phyloP scores from a whole-genome alignment of 1,140 invertebrate species.

The Tetragnatha versicolor region DNA sequence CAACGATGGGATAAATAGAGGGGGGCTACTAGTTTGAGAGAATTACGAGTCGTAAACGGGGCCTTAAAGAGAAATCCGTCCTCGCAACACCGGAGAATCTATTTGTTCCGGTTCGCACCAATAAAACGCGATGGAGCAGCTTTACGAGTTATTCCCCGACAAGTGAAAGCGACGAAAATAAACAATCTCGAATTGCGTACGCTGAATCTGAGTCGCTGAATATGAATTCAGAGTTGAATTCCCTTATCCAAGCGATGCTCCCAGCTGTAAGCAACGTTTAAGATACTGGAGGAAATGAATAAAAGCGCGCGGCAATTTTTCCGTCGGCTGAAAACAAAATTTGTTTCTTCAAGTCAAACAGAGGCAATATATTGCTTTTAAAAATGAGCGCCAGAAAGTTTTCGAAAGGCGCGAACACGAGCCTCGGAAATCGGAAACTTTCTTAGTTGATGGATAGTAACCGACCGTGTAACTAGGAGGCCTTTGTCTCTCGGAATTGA shows the following conservation, averaged over 20 bases:
- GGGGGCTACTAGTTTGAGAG: too few relatives aligned
- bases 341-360: slow-evolving; percentile 35
- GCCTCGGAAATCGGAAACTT: background rate
- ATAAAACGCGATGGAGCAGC: too few relatives aligned
- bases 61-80: too few relatives aligned
- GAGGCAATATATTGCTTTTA: slow-evolving; percentile 32
- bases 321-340: background rate
- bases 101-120: too few relatives aligned
- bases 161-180: slow-evolving; percentile 13
- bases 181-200: slow-evolving; percentile 2
- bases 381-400: slow-evolving; percentile 16
- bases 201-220: background rate
- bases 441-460: slow-evolving; percentile 4
- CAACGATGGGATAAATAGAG: too few relatives aligned
- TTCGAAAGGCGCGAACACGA: background rate
- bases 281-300: slow-evolving; percentile 9
- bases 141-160: background rate
- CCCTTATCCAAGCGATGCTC: background rate
- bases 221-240: background rate
- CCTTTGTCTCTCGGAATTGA: background rate
- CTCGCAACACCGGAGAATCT: too few relatives aligned
- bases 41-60: too few relatives aligned
- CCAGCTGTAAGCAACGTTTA: background rate
- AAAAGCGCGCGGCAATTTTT: background rate
- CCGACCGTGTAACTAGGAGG: background rate